Conservation (phyloP, 2,797 vertebrate species). For the Hippopotamyrus pictus region DNA sequence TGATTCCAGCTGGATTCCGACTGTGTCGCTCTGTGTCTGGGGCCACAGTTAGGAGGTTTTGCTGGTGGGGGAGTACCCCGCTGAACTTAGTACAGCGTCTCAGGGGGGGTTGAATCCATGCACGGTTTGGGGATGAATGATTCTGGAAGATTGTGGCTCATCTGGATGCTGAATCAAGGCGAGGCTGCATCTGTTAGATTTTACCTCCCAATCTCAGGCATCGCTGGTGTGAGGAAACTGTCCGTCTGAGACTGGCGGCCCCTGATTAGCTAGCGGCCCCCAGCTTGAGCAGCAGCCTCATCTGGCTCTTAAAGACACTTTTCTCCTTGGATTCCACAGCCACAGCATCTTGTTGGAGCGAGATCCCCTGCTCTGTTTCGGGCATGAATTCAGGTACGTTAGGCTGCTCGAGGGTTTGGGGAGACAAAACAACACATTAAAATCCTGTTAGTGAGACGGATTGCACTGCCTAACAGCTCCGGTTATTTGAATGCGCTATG, state of each 20-base stretch:
- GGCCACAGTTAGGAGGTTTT: neutral
- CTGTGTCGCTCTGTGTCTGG: neutral
- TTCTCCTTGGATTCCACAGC: neutral
- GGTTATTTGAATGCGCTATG: neutral
- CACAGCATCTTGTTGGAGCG: neutral
- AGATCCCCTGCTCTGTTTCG: neutral
- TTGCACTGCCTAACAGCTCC: neutral
- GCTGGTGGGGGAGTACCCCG: neutral
- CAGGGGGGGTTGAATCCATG: neutral
- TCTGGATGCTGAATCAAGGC: neutral
- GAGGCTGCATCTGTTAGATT: neutral
- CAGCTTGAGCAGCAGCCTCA: neutral
- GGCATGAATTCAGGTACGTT: neutral
- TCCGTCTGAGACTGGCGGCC: neutral
- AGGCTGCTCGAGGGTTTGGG: conserved; percentile 13
- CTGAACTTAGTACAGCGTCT: neutral
- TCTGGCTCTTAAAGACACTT: neutral
- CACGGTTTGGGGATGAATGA: neutral
- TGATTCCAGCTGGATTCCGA: neutral
- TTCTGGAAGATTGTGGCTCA: neutral
- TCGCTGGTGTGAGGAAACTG: neutral
- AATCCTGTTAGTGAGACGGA: conserved; percentile 28
- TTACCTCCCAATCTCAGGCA: neutral
- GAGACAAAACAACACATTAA: conserved; percentile 26
- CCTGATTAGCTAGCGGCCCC: neutral